Evolutionary conservation across 2,113 vertebrate genomes (phyloP).

Genomic region (Rhea pennata): DNA sequence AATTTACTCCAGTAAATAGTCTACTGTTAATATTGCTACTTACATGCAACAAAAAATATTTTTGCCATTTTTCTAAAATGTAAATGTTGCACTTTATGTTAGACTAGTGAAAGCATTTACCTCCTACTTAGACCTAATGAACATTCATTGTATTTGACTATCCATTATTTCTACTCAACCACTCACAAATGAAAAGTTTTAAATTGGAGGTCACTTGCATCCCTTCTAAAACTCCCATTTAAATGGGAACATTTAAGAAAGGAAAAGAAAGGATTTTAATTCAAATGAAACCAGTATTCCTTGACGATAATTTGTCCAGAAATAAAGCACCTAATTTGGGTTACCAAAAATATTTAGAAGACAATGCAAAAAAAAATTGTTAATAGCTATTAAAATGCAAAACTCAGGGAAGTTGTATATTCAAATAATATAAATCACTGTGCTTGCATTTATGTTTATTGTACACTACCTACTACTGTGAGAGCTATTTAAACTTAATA

Average conservation of each 20-base stretch:
- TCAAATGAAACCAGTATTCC: not conserved
- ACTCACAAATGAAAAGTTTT: slow-evolving; percentile 19
- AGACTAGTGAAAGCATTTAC: not conserved
- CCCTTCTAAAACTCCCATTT: not conserved
- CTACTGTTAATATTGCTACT: not conserved
- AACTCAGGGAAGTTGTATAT: not conserved
- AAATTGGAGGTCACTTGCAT: not conserved
- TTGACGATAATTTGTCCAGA: not conserved
- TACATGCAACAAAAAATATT: not conserved
- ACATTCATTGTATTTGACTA: not conserved
- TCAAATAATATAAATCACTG: not conserved
- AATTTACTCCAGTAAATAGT: slow-evolving; percentile 36
- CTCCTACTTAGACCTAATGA: not conserved
- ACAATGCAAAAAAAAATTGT: not conserved
- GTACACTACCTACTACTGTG: not conserved
- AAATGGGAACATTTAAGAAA: not conserved
- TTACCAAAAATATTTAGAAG: not conserved
- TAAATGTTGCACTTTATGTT: not conserved
- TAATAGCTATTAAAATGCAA: not conserved
- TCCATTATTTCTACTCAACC: not conserved
- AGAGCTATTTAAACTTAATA: not conserved
- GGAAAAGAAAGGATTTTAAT: not conserved
- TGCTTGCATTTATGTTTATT: not conserved
- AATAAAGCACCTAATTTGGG: not conserved
- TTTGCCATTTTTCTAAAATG: not conserved